A percentile compares a stretch with the other conserved stretches of the same genome.
phyloP scores from a whole-genome alignment of 2,113 vertebrate genomes.

The Epinephelus cyanopodus region DNA sequence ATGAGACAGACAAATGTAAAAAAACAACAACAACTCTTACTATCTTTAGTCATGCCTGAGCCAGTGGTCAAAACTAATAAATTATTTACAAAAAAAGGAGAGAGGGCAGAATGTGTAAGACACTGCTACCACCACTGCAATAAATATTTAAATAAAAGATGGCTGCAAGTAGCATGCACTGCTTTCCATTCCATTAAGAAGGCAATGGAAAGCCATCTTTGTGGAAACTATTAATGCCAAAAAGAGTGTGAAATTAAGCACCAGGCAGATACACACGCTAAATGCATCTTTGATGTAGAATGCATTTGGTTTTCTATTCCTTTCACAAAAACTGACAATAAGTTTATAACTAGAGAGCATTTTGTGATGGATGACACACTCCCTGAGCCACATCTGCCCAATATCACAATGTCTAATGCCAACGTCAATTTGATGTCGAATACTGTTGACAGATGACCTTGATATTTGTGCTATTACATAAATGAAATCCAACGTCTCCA shows the following conservation, averaged over 20 bases:
- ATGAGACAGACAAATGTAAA: neutral
- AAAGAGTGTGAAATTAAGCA: constrained; percentile 17
- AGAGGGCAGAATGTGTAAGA: neutral
- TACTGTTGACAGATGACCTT: too few species aligned
- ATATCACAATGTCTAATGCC: too few species aligned
- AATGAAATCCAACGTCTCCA: too few species aligned
- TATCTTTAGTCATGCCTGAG: neutral
- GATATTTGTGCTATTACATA: too few species aligned
- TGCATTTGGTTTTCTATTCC: neutral
- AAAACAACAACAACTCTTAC: neutral
- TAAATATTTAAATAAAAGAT: neutral
- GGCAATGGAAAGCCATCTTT: neutral
- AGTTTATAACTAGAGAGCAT: neutral
- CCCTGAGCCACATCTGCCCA: too few species aligned
- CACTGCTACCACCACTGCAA: neutral
- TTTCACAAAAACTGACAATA: neutral
- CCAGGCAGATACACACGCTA: neutral
- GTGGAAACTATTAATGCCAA: constrained; percentile 14
- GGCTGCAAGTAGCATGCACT: neutral
- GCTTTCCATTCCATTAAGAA: constrained; percentile 11
- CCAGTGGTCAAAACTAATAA: constrained; percentile 5
- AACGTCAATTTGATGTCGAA: too few species aligned
- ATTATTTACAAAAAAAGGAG: neutral
- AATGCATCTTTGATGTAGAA: neutral
- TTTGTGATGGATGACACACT: too few species aligned